These are phyloP conservation scores for Enteromius argenteus DNA, from an alignment of 2,797 vertebrate genomes.

Conservation along the genomic window DNA sequence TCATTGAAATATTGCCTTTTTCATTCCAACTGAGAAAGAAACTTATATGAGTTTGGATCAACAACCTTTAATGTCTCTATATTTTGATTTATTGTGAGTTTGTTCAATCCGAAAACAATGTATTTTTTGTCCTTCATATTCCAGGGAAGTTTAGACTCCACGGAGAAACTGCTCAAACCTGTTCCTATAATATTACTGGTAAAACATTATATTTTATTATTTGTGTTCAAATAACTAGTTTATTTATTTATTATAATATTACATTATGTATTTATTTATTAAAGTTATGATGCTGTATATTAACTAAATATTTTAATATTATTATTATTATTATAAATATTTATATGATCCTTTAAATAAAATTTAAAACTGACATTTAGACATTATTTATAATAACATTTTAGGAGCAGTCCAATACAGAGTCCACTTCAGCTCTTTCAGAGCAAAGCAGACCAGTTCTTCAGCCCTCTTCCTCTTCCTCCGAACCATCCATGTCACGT, in stretches of 20 bases:
- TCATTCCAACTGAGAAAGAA: neutral
- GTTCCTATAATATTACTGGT: slow-evolving; percentile 69
- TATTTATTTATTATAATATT: neutral
- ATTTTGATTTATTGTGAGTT: neutral
- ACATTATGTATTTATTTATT: no score
- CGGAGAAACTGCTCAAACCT: slow-evolving; percentile 81
- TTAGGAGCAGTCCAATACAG: slow-evolving; percentile 75
- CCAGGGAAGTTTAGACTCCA: slow-evolving; percentile 75
- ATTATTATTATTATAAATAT: neutral
- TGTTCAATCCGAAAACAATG: slow-evolving; percentile 67
- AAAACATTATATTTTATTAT: slow-evolving; percentile 35
- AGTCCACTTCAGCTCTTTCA: slow-evolving; percentile 52
- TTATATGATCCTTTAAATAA: neutral
- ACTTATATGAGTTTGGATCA: neutral
- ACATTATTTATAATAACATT: slow-evolving; percentile 33
- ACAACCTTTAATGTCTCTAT: neutral
- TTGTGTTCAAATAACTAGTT: neutral
- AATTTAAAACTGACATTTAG: neutral
- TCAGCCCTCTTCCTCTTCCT: slow-evolving; percentile 66
- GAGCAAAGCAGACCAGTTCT: slow-evolving; percentile 53
- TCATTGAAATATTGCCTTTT: neutral
- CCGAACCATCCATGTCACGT: slow-evolving; percentile 78
- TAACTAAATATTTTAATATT: neutral
- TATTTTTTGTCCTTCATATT: neutral
- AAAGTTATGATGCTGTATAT: neutral